Percentiles rank a stretch among this genome's conserved stretches.
phyloP scores from a whole-genome alignment of 2,797 vertebrate species.

The Gymnodraco acuticeps region DNA sequence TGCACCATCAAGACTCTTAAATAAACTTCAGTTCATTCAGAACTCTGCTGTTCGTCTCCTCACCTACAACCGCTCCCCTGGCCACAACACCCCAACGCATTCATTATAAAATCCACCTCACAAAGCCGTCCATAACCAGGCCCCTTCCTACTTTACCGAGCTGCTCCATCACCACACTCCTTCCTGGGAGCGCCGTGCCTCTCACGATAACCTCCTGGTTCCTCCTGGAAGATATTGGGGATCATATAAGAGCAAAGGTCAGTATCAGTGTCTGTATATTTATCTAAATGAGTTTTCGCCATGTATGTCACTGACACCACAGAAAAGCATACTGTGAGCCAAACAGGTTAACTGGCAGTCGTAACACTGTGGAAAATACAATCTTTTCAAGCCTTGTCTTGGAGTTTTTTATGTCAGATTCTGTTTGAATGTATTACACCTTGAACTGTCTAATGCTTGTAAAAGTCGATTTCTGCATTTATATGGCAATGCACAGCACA shows the following conservation, averaged over 20 bases:
- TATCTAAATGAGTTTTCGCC: background rate
- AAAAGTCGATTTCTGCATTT: conserved; percentile 81
- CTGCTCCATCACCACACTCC: too few species aligned
- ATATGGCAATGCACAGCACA: conserved; percentile 72
- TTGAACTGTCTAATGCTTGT: conserved; percentile 61
- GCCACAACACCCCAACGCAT: too few species aligned
- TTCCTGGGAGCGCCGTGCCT: too few species aligned
- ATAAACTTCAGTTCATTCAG: too few species aligned
- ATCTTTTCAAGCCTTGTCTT: conserved; percentile 56
- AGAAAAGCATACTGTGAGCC: conserved; percentile 25
- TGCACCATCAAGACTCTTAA: too few species aligned
- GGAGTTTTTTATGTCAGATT: conserved; percentile 61
- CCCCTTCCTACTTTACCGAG: too few species aligned
- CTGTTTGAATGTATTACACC: conserved; percentile 65
- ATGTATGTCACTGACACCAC: background rate
- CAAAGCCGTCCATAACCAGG: too few species aligned
- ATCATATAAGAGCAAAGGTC: background rate
- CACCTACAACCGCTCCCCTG: too few species aligned
- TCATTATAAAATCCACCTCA: too few species aligned
- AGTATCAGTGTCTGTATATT: background rate
- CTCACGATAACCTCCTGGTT: too few species aligned
- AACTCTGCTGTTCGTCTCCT: too few species aligned
- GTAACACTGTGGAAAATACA: conserved; percentile 48
- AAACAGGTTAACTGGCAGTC: conserved; percentile 42
- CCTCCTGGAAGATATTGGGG: background rate